Conservation (phyloP, 2,888 invertebrate genomes). For the Schizotus pectinicornis region DNA sequence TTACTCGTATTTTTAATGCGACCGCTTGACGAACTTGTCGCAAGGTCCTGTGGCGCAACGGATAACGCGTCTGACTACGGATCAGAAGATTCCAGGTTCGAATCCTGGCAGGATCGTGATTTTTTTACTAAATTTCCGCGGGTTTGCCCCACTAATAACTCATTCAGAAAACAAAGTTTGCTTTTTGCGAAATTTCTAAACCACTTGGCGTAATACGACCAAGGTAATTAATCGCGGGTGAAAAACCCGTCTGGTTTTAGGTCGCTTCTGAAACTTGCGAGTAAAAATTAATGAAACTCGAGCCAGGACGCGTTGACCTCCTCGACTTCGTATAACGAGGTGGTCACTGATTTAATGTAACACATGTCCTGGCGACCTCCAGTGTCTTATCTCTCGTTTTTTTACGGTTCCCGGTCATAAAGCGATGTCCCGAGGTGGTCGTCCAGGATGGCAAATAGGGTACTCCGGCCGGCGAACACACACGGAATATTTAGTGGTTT, state of each 20-base stretch:
- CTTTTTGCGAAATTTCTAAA: no score
- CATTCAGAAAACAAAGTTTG: no score
- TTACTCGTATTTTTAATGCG: no score
- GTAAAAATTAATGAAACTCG: no score
- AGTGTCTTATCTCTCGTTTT: conserved; percentile 28
- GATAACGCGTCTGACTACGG: conserved; percentile 66
- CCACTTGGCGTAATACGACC: no score
- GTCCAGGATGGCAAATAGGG: conserved; percentile 22
- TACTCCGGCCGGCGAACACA: conserved; percentile 12
- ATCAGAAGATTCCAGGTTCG: conserved; percentile 65
- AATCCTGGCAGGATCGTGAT: conserved; percentile 56
- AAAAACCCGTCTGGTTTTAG: no score
- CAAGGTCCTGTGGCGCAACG: conserved; percentile 64
- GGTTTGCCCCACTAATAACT: no score
- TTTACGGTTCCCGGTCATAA: conserved; percentile 33
- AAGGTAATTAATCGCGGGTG: no score
- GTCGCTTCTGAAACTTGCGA: no score
- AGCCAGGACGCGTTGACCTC: no score
- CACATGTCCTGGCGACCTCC: conserved; percentile 22
- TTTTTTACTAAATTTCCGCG: conserved; percentile 20
- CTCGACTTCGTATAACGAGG: conserved; percentile 10
- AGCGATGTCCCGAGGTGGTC: conserved; percentile 30
- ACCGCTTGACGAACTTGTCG: no score
- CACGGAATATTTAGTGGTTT: conserved; percentile 22
- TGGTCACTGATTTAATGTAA: conserved; percentile 28